Evolutionary conservation across 2,888 invertebrate species (phyloP).

Genomic region (Drosophila pseudotakahashii): DNA sequence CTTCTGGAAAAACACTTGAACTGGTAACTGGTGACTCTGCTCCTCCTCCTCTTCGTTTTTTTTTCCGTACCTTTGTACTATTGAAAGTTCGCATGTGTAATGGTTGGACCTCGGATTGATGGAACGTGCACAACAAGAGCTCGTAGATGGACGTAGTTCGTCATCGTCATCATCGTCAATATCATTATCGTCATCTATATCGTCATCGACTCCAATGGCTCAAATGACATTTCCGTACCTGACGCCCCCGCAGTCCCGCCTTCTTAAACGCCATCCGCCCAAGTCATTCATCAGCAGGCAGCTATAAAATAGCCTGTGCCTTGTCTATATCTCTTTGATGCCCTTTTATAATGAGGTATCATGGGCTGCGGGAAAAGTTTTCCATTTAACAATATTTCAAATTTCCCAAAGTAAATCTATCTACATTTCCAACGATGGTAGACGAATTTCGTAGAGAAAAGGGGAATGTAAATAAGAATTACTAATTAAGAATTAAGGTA

Average conservation of each 20-base stretch:
- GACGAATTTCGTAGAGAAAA: too few species aligned
- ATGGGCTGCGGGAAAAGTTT: background rate
- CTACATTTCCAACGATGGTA: too few species aligned
- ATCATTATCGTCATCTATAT: constrained; percentile 53
- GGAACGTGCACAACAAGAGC: constrained; percentile 72
- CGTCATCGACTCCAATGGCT: constrained; percentile 48
- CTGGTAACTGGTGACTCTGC: constrained; percentile 55
- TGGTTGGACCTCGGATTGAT: constrained; percentile 25
- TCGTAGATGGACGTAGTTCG: constrained; percentile 59
- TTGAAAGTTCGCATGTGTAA: constrained; percentile 38
- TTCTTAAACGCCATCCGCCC: constrained; percentile 1
- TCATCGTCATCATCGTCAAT: constrained; percentile 65
- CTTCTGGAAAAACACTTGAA: constrained; percentile 66
- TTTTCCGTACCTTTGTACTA: constrained; percentile 25
- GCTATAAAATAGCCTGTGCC: constrained; percentile 61
- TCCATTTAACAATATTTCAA: too few species aligned
- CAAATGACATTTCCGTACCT: constrained; percentile 51
- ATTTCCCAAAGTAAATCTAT: too few species aligned
- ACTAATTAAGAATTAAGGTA: too few species aligned
- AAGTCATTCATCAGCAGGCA: constrained; percentile 29
- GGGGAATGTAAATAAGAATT: too few species aligned
- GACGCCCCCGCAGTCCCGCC: constrained; percentile 8
- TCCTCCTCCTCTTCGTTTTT: constrained; percentile 27
- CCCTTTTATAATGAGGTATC: constrained; percentile 2
- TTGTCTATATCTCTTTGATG: constrained; percentile 46